Evolutionary conservation across 2,797 vertebrate genomes (phyloP).

Genomic region (Pachyuromys duprasi): DNA sequence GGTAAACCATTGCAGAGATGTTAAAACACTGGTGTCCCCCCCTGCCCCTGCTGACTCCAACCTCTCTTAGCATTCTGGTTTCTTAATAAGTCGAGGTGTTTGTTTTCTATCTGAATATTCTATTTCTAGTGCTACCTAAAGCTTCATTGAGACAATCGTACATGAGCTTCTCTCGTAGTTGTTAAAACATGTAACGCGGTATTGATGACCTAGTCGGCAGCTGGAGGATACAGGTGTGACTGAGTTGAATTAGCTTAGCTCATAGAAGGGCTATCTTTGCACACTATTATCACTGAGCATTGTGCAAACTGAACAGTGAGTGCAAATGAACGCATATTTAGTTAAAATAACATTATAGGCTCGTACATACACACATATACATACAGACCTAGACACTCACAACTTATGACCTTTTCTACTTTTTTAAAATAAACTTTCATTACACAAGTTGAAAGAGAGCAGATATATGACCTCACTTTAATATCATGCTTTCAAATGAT

Average conservation of each 20-base stretch:
- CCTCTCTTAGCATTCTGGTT: not conserved
- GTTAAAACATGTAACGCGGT: not conserved
- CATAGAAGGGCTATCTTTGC: not conserved
- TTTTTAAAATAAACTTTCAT: conserved; percentile 14
- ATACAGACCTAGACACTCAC: not conserved
- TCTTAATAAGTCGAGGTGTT: conserved; percentile 9
- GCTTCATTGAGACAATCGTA: not conserved
- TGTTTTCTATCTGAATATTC: not conserved
- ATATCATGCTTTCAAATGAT: conserved; percentile 5
- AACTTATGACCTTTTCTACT: conserved; percentile 10
- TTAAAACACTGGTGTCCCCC: not conserved
- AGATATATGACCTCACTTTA: not conserved
- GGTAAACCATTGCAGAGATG: not conserved
- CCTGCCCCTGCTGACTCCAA: not conserved
- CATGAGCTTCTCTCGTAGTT: not conserved
- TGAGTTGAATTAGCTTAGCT: conserved; percentile 8
- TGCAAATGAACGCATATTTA: not conserved
- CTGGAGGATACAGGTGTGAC: not conserved
- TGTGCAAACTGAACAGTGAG: not conserved
- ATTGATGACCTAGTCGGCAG: not conserved
- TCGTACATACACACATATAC: not conserved
- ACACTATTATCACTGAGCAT: not conserved
- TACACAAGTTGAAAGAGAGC: not conserved
- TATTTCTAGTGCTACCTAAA: not conserved
- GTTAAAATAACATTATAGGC: not conserved